Base-by-base conservation (phyloP, 2,888 invertebrate species). In the Aproaerema taeniolella region DNA sequence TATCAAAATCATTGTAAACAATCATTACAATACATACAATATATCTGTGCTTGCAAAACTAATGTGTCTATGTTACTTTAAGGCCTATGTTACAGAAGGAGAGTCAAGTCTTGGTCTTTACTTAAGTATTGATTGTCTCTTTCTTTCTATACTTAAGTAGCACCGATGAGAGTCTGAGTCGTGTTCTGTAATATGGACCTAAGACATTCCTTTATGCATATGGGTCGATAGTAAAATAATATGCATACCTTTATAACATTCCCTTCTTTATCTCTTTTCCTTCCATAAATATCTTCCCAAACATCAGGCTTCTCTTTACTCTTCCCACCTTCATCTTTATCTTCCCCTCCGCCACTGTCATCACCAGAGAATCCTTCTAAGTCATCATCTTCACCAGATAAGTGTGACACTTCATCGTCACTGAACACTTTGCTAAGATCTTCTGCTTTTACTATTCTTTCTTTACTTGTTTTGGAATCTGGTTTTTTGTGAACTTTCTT, bases 211-310 rank as follows among this genome's bases (percentile, higher is more conserved):
- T n/a, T n/a, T n/a, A n/a, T n/a, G n/a, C n/a, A n/a, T n/a, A n/a
- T n/a, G n/a, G n/a, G n/a, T n/a, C n/a, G n/a, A n/a, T n/a, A n/a
- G n/a, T n/a, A n/a, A n/a, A n/a, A n/a, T n/a, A n/a, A n/a, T n/a
- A n/a, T 11, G 12, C 10, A 11, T 71, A 91, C 91, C 58, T 87
- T 80, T 31, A 97, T 79, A 49, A 97, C 68, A 65, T 93, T 92
- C 2, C 98, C 98, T 52, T 93, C 88, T 58, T 91, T 91, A 63
- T 94, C 93, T 51, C 95, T 88, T 52, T 92, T 89, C 43, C 97
- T 88, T 0, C 98, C 98, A 77, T 98, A 98, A 66, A 98, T 98
- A 81, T 98, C 98, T 86, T 98, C 96, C 92, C 93, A 93, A 2
- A 75, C 61, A 61, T 83, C 81, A 43, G 77, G 80, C 45, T 75